These are phyloP conservation scores for Samia ricini DNA, from an alignment of 1,140 invertebrate genomes.

Conservation along the genomic window DNA sequence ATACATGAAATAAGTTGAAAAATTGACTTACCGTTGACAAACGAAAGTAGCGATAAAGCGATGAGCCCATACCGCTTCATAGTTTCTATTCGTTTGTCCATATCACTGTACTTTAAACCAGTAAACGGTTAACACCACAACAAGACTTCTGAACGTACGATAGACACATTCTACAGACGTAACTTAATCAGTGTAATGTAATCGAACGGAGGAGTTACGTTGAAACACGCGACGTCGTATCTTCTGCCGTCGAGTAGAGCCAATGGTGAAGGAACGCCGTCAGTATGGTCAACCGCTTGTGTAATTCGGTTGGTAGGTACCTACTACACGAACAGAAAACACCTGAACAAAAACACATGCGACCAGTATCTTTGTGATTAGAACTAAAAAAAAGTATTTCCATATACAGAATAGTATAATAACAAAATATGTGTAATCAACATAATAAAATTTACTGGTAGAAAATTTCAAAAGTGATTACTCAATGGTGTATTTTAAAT, in stretches of 20 bases:
- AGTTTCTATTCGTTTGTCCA: conserved; percentile 6
- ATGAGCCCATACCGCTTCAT: conserved; percentile 27
- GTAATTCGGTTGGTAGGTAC: conserved; percentile 22
- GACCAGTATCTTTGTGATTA: conserved; percentile 8
- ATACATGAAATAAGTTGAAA: background rate
- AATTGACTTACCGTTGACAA: conserved; percentile 22
- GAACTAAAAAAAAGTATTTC: background rate
- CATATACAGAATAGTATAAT: background rate
- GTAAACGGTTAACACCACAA: background rate
- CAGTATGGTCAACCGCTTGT: conserved; percentile 25
- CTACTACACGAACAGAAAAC: conserved; percentile 9
- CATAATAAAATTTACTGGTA: background rate
- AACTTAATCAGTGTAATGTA: background rate
- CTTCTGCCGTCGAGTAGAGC: background rate
- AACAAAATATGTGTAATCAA: background rate
- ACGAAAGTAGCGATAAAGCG: conserved; percentile 17
- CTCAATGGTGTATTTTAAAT: background rate
- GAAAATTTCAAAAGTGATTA: background rate
- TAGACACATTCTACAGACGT: conserved; percentile 1
- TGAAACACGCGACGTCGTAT: conserved; percentile 7
- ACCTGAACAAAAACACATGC: conserved; percentile 38
- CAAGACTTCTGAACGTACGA: background rate
- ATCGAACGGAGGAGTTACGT: conserved; percentile 12
- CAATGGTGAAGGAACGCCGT: background rate
- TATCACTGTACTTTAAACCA: background rate